phyloP scores from a whole-genome alignment of 2,797 vertebrate species.

The Cossypha dichroa region DNA sequence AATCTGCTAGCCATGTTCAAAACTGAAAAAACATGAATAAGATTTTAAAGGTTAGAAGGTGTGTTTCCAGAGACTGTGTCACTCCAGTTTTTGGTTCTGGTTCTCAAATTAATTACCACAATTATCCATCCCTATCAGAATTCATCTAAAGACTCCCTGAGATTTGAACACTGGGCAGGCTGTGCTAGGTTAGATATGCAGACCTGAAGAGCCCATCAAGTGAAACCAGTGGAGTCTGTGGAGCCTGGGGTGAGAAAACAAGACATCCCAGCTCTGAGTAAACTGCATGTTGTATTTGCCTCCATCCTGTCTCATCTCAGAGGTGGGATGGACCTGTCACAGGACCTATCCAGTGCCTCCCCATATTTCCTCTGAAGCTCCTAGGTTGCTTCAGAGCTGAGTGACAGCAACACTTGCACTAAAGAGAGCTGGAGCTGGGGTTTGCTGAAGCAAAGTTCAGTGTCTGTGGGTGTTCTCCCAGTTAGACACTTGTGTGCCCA shows the following conservation, averaged over 20 bases:
- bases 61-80: neutral
- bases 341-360: neutral
- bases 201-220: neutral
- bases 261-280: neutral
- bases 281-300: neutral
- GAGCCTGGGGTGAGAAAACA: neutral
- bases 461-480: constrained; percentile 11
- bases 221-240: neutral
- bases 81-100: neutral
- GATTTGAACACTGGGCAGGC: neutral
- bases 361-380: neutral
- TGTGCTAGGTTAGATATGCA: neutral
- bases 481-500: constrained; percentile 3
- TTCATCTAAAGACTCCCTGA: neutral
- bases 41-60: neutral
- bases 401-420: neutral
- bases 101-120: neutral
- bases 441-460: neutral
- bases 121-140: neutral
- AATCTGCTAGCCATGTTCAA: neutral
- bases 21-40: neutral
- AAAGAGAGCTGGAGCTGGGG: neutral
- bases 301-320: neutral
- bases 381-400: neutral
- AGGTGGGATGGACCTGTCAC: neutral